Base-by-base conservation (phyloP, 2,797 vertebrate genomes). In the Chelidonichthys spinosus region DNA sequence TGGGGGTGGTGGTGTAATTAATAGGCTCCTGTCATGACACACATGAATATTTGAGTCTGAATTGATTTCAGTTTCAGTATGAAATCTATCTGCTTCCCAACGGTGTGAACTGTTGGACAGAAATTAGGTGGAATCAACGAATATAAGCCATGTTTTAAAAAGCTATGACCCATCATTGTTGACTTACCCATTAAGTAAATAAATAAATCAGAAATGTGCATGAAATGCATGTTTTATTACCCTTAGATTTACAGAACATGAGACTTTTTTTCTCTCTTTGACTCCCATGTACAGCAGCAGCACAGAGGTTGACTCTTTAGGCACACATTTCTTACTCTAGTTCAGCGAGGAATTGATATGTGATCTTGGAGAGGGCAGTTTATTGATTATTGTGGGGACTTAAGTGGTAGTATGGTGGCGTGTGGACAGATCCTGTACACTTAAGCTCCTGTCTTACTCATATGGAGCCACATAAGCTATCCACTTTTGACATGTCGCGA, bases 11-110 rank as follows among this genome's bases (percentile, higher is more conserved):
- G 82, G 93, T 90, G 92, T 95, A 95, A 96, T 96, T 96, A 95
- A 96, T 96, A 96, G 95, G 93, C 94, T 93, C 92, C 93, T 92
- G 93, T 95, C 49, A 76, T 85, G 92, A 95, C 93, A 95, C 91
- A 94, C 94, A 95, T 96, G 94, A 95, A 95, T 95, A 96, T 96
- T 95, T 96, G 95, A 97, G 94, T 93, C 92, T 92, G 92, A 95
- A 96, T 95, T 96, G 95, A 97, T 97, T 97, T 96, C 91, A 94
- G 93, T 95, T 96, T 95, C 92, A 95, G 96, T 93, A 94, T 94
- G 94, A 95, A 95, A 95, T 96, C 94, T 94, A 93, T 95, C 94
- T 93, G 95, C 93, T 92, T 94, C 92, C 93, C 89, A 94, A 94
- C 94, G 47, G 17, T 52, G 4, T 25, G 25, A 25, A 25, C 25